Evolutionary conservation across 2,113 vertebrate genomes (phyloP).

Genomic region (Colistium nudipinnis): DNA sequence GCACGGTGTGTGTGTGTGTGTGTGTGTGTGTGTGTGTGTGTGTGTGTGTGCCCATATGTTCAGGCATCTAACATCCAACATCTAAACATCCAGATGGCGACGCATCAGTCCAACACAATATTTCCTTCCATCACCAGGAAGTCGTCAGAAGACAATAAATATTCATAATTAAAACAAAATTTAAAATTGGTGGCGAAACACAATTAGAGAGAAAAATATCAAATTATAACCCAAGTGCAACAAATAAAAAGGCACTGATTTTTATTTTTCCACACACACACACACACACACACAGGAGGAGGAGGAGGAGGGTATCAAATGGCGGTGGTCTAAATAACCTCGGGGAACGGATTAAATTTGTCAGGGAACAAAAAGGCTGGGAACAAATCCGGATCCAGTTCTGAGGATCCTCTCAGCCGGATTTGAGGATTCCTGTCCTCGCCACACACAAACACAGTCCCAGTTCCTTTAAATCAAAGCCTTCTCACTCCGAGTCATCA

Average conservation of each 20-base stretch:
- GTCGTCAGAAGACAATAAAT: conserved; percentile 48
- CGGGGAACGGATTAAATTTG: neutral
- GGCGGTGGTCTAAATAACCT: neutral
- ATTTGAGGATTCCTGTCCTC: conserved; percentile 1
- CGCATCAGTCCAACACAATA: conserved; percentile 55
- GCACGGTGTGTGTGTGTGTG: conserved; percentile 33
- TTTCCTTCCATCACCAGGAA: conserved; percentile 57
- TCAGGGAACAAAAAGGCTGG: neutral
- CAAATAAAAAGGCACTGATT: neutral
- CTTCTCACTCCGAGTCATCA: no score
- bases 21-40: conserved; percentile 6
- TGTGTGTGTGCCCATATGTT: conserved; percentile 52
- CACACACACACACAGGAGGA: neutral
- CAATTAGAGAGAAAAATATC: conserved; percentile 4
- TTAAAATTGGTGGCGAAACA: neutral
- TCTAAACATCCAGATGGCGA: conserved; percentile 72
- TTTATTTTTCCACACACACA: conserved; percentile 3
- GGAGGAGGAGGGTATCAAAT: neutral
- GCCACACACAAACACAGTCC: no score
- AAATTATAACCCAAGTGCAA: neutral
- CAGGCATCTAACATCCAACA: conserved; percentile 47
- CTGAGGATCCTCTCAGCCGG: neutral
- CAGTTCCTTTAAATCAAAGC: no score
- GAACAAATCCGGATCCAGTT: neutral
- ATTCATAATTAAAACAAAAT: no score